Evolutionary conservation across 2,113 vertebrate genomes (phyloP), one percentile per base, ranked within the genome.

Genomic region (Corythoichthys haematopterus): DNA sequence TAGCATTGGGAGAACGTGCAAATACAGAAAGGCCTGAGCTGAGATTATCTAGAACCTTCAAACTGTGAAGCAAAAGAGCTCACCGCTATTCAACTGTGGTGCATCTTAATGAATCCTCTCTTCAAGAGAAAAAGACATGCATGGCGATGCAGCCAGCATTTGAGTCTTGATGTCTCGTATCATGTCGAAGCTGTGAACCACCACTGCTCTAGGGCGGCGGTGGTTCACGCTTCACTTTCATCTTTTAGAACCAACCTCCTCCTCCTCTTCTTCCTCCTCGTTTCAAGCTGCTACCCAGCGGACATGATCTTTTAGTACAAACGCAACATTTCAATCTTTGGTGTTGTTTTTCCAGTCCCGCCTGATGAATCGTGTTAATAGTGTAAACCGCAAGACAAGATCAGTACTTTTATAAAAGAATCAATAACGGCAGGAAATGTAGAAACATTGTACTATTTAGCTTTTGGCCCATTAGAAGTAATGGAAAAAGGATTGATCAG

Each of bases 171-270:
- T 9, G 51, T 53, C 14, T 28, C n/a, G 51, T 20, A 20, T 20
- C 16, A n/a, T 35, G 38, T 83, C 67, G 55, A 52, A 65, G 3
- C 66, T 71, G 45, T 72, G 72, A 84, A 72, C 69, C 74, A 87
- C 85, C 20, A 79, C 75, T 84, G 83, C 84, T 84, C 69, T 79
- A 76, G 73, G 88, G 78, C 65, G 82, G 66, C 75, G 64, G 78
- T 69, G 46, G 81, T 76, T 79, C 71, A 82, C 53, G 65, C 63
- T 70, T 57, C 57, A 45, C 74, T 88, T 87, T 89, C 76, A 90
- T 89, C 80, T 35, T 15, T 60, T 85, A 46, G 71, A 69, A 71
- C 71, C 66, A 48, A 13, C 64, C 50, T 46, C 59, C 45, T 71
- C 76, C 9, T 55, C 53, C n/a, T 4, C 53, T 5, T 56, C 53